Base-by-base conservation (phyloP, 2,888 invertebrate genomes). In the Argynnis bischoffii region DNA sequence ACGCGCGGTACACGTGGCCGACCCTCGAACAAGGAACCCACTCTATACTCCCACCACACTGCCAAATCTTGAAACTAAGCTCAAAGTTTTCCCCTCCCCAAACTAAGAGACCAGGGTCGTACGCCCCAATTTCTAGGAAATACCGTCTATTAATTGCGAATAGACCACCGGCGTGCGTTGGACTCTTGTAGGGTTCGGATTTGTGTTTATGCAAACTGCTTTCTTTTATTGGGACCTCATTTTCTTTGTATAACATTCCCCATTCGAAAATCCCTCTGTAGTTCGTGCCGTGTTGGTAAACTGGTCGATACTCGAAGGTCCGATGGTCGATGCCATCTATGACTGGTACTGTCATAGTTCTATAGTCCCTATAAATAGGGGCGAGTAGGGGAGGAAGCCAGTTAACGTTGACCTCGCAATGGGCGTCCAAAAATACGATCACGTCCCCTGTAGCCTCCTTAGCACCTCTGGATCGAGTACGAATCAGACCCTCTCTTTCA, bases 71-170 rank as follows among this genome's bases (percentile, higher is more conserved):
- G 81, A 99, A 99, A 72, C 98, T 98, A 18, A 99, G 84, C 83
- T 99, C 99, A 80, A 99, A 99, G 86, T 99, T 99, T 84, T 99
- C 98, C 51, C 98, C 99, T 18, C 99, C 99, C 99, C 99, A 99
- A 6, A 99, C 99, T 54, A 99, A 93, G 47, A 99, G 93, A 31
- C 99, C 99, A 0, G 98, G 96, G 88, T 99, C 99, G 81, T 99
- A 99, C 1, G 97, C 99, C 0, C 99, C 99, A 63, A 99, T 93
- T 79, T 98, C 97, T 57, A 98, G 93, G 92, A 99, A 99, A 88
- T 99, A 99, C 77, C 96, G 94, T 69, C 98, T 94, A 85, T 99
- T 97, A 73, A 99, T 99, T 0, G 99, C 99, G 90, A 99, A 99
- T 14, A 99, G 92, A 1, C 99, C 99, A n/a, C 99, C 99, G n/a